Evolutionary conservation across 1,140 invertebrate genomes (phyloP).

Genomic region (Philotrypesis tridentata): DNA sequence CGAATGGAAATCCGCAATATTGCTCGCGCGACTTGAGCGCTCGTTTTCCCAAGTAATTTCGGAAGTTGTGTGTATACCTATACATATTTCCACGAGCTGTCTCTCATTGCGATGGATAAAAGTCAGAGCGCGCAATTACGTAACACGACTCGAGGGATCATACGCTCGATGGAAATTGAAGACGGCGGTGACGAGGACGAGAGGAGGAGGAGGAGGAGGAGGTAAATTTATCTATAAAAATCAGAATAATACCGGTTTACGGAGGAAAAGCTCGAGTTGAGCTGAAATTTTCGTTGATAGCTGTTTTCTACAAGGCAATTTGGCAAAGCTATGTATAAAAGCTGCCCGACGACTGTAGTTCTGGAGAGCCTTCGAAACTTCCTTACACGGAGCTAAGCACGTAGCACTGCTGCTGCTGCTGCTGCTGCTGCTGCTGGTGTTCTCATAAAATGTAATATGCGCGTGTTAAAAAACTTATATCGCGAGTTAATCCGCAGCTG

Average conservation of each 20-base stretch:
- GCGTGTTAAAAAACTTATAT: slow-evolving; percentile 64
- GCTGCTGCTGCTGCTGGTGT: not conserved
- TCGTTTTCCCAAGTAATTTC: slow-evolving; percentile 24
- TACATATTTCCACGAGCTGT: too few species aligned
- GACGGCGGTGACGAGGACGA: too few species aligned
- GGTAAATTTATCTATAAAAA: too few species aligned
- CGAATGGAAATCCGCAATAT: slow-evolving; percentile 50
- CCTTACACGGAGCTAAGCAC: slow-evolving; percentile 53
- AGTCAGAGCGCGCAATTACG: too few species aligned
- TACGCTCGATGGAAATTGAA: too few species aligned
- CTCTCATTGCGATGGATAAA: too few species aligned
- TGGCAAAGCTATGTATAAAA: slow-evolving; percentile 59
- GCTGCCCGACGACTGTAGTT: slow-evolving; percentile 21
- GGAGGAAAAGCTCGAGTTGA: not conserved
- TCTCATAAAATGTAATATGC: slow-evolving; percentile 60
- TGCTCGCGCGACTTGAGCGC: slow-evolving; percentile 34
- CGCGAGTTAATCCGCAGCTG: slow-evolving; percentile 55
- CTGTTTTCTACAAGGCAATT: slow-evolving; percentile 64
- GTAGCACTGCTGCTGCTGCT: too few species aligned
- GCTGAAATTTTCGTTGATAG: slow-evolving; percentile 28
- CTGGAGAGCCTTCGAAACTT: slow-evolving; percentile 66
- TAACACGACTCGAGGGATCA: too few species aligned
- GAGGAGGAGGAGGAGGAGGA: too few species aligned
- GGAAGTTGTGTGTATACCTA: not conserved
- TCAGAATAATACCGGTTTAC: too few species aligned